A percentile compares a stretch with the other conserved stretches of the same genome.
Conservation (phyloP, 2,113 vertebrate species). For the Heterotilapia buettikoferi region DNA sequence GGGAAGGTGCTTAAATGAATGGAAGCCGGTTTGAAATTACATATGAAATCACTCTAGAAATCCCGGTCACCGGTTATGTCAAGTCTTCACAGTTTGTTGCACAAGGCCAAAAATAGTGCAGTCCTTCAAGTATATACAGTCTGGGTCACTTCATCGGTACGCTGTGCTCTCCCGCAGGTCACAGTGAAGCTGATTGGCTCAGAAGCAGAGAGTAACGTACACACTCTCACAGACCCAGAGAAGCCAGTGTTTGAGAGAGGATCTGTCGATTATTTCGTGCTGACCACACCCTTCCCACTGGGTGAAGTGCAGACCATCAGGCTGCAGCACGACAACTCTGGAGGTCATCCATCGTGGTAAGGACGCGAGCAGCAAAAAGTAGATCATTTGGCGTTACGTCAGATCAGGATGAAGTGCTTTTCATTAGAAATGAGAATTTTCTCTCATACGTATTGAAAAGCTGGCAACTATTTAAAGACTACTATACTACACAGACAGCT, state of each 20-base stretch:
- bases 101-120: background rate
- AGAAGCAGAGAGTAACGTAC: slow-evolving; percentile 68
- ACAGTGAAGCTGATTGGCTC: slow-evolving; percentile 71
- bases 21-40: background rate
- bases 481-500: background rate
- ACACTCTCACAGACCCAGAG: slow-evolving; percentile 70
- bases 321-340: slow-evolving; percentile 79
- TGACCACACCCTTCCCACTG: slow-evolving; percentile 68
- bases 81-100: background rate
- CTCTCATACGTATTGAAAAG: background rate
- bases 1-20: background rate
- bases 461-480: background rate
- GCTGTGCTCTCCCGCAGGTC: slow-evolving; percentile 59
- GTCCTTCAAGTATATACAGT: background rate
- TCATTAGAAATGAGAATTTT: background rate
- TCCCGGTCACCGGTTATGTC: background rate
- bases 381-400: background rate
- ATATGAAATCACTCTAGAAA: background rate
- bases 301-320: slow-evolving; percentile 72
- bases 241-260: slow-evolving; percentile 76
- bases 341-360: slow-evolving; percentile 75
- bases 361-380: background rate
- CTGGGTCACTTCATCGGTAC: background rate
- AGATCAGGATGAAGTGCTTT: background rate
- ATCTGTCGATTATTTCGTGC: slow-evolving; percentile 76